These are phyloP conservation scores for Euplexia lucipara DNA, from an alignment of 2,888 invertebrate genomes.

Conservation along the genomic window DNA sequence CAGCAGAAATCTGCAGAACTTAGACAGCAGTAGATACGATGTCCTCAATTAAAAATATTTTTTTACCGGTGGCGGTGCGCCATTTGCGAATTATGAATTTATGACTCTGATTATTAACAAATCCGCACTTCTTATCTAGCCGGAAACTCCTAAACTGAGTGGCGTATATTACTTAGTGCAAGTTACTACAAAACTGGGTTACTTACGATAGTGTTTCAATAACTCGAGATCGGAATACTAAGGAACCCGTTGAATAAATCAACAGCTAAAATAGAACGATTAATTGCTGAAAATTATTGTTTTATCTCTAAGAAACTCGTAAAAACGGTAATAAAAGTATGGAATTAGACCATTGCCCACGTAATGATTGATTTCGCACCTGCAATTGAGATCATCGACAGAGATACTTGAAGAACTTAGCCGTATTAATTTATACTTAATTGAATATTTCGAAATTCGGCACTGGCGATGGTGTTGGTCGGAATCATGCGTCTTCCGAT, in stretches of 20 bases:
- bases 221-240: conserved; percentile 46
- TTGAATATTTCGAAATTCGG: conserved; percentile 16
- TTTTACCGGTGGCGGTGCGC: not conserved
- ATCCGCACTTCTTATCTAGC: conserved; percentile 54
- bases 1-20: conserved; percentile 8
- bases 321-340: conserved; percentile 36
- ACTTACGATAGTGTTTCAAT: conserved; percentile 59
- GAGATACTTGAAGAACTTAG: conserved; percentile 18
- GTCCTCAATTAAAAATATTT: not conserved
- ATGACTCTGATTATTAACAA: conserved; percentile 16
- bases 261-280: conserved; percentile 44
- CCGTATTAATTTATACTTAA: not conserved
- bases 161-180: conserved; percentile 50
- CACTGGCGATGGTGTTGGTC: not conserved
- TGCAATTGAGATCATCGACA: conserved; percentile 35
- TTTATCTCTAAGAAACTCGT: conserved; percentile 23
- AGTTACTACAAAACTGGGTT: conserved; percentile 56
- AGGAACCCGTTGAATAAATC: conserved; percentile 43
- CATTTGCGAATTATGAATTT: conserved; percentile 4
- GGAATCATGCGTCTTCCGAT: conserved; percentile 15
- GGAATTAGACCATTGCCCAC: conserved; percentile 19
- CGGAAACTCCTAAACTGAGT: conserved; percentile 57
- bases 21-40: not conserved
- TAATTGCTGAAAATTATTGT: conserved; percentile 47
- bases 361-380: conserved; percentile 37